Base-by-base conservation (phyloP, 2,888 invertebrate genomes). In the Eupelmus urozonus region DNA sequence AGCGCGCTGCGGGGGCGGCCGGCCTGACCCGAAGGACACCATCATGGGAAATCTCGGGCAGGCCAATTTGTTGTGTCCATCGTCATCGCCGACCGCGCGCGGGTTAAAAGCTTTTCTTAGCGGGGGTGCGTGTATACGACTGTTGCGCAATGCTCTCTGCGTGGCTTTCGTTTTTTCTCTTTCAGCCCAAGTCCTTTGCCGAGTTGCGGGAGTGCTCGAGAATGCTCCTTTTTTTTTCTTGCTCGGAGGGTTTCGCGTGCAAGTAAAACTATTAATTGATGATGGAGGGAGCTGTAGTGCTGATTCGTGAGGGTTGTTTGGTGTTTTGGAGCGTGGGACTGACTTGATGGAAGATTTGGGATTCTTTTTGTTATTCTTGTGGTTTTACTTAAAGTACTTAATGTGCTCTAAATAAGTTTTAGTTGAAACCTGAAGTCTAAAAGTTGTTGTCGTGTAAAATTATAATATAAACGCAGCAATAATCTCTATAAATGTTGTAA, bases 1-100 rank as follows among this genome's bases (percentile, higher is more conserved):
- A 55, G 40, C 1, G 20, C n/a, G n/a, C 16, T 2, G 49, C 45
- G 11, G 18, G 23, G 5, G 51, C 16, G 34, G 60, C 16, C 71
- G 62, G 71, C 71, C 60, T 59, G 71, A n/a, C n/a, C n/a, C 45
- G 60, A 11, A 45, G 69, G 69, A 59, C 42, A 27, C n/a, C 53
- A 40, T 55, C 34, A 55, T 57, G 42, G 40, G 72, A 55, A 65
- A 65, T 55, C 62, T 62, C 9, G 25, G 11, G 40, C 45, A 42
- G 53, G 49, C 63, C 55, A 70, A 70, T 70, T 70, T 65, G 76
- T 65, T 70, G 57, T 20, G 27, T 20, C 13, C 13, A 5, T 2
- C 45, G 16, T 45, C 13, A 2, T 7, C 16, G 2, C 2, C 16
- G 9, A 2, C 13, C 16, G 51, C 20, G 16, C n/a, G 4, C 11